Conservation (phyloP, 2,797 vertebrate genomes). For the Onychomys torridus region DNA sequence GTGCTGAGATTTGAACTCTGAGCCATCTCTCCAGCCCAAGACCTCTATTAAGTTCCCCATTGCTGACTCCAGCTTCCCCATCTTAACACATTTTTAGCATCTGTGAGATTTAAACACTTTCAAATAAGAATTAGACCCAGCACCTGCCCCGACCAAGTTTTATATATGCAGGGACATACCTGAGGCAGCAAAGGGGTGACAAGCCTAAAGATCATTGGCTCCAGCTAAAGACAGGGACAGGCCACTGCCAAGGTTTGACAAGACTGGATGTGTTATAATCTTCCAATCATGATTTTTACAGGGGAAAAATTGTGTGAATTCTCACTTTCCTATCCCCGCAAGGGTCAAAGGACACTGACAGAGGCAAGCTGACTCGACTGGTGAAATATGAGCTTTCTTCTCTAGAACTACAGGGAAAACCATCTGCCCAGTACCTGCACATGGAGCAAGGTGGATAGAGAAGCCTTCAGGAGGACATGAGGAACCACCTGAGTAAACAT, state of each 20-base stretch:
- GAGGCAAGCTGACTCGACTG: not conserved
- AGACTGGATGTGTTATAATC: not conserved
- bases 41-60: constrained; percentile 30
- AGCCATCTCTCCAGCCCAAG: not conserved
- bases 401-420: not conserved
- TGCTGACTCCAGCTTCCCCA: constrained; percentile 11
- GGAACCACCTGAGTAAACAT: not conserved
- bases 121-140: not conserved
- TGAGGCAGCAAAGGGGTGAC: not conserved
- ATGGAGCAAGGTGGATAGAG: not conserved
- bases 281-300: not conserved
- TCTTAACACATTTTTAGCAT: not conserved
- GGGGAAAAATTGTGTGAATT: not conserved
- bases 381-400: not conserved
- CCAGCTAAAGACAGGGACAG: not conserved
- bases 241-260: not conserved
- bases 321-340: not conserved
- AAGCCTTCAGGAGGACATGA: not conserved
- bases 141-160: not conserved
- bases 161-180: not conserved
- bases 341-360: not conserved
- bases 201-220: no score
- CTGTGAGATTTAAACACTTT: not conserved
- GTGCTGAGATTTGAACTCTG: not conserved
- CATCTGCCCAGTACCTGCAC: not conserved